A percentile compares a stretch with the other conserved stretches of the same genome.
These are phyloP conservation scores for Battus philenor DNA, from an alignment of 1,140 invertebrate genomes.

Conservation along the genomic window DNA sequence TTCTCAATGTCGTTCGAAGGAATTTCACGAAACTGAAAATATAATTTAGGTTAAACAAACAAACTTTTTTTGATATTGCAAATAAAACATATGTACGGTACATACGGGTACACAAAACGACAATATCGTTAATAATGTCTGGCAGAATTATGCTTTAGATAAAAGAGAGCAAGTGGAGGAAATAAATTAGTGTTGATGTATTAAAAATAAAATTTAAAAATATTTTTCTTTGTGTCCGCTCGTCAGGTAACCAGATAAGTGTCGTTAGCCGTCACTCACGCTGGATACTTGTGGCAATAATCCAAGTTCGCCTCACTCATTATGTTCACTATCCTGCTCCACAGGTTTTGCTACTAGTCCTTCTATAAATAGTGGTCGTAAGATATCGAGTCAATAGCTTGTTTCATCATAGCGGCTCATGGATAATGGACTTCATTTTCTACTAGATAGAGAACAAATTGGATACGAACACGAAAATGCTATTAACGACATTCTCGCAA, in stretches of 20 bases:
- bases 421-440: conserved; percentile 21
- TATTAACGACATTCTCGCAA: conserved; percentile 18
- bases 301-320: conserved; percentile 52
- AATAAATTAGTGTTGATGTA: conserved; percentile 30
- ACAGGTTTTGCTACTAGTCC: conserved; percentile 62
- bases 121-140: conserved; percentile 11
- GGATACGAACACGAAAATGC: conserved; percentile 7
- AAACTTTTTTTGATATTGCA: no score
- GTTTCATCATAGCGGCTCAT: conserved; percentile 15
- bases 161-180: conserved; percentile 23
- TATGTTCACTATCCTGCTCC: conserved; percentile 55
- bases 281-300: conserved; percentile 45
- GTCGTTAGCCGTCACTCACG: conserved; percentile 32
- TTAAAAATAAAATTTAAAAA: conserved; percentile 32
- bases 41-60: not conserved
- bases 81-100: conserved; percentile 5
- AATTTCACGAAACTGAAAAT: not conserved
- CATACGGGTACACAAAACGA: conserved; percentile 10
- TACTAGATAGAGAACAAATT: conserved; percentile 19
- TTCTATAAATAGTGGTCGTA: conserved; percentile 59
- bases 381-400: conserved; percentile 24
- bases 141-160: conserved; percentile 24
- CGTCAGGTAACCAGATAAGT: conserved; percentile 37
- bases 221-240: conserved; percentile 29
- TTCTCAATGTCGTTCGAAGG: not conserved